Evolutionary conservation across 2,113 vertebrate genomes (phyloP).

Genomic region (Gopherus flavomarginatus): DNA sequence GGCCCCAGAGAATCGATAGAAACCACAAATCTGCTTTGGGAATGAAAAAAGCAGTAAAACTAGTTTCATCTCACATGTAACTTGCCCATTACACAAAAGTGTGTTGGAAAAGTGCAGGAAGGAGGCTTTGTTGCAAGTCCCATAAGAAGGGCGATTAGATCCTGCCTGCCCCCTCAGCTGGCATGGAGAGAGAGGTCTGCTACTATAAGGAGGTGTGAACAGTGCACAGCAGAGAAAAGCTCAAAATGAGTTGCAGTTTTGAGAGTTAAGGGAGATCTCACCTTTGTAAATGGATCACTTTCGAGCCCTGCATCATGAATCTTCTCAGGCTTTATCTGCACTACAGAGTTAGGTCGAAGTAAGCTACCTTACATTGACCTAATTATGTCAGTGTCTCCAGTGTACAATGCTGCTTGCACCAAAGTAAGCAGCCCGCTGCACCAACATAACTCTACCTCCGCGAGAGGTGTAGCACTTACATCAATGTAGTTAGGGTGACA

Average conservation of each 20-base stretch:
- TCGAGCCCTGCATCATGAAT: neutral
- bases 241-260: slow-evolving; percentile 41
- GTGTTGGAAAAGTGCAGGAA: neutral
- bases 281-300: neutral
- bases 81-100: neutral
- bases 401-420: too few species aligned
- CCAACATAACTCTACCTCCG: too few species aligned
- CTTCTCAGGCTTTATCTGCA: neutral
- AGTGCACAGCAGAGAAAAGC: neutral
- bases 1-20: slow-evolving; percentile 9
- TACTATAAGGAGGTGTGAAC: neutral
- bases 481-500: too few species aligned
- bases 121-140: neutral
- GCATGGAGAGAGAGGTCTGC: neutral
- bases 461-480: too few species aligned
- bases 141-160: neutral
- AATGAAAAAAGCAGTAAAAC: neutral
- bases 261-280: slow-evolving; percentile 14
- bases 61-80: neutral
- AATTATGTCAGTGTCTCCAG: too few species aligned
- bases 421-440: too few species aligned
- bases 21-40: slow-evolving; percentile 8
- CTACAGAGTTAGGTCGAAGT: too few species aligned
- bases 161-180: neutral
- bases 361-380: too few species aligned